Evolutionary conservation across 1,140 invertebrate genomes (phyloP).

Genomic region (Ceratoteleas bidentatus): DNA sequence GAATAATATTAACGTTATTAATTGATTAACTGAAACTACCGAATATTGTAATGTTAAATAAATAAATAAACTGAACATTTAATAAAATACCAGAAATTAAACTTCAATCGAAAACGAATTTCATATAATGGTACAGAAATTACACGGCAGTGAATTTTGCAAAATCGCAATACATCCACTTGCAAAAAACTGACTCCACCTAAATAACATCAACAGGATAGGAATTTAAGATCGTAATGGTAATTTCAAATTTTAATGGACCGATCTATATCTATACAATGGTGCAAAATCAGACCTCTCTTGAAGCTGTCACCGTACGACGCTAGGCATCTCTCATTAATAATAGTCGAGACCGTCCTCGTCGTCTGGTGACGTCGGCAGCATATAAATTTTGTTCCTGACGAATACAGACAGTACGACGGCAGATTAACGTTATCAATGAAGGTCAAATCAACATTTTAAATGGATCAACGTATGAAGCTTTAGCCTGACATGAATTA

Average conservation of each 20-base stretch:
- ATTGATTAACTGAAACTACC: too few relatives aligned
- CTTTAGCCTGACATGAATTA: background rate
- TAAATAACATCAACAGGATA: constrained; percentile 12
- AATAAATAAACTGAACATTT: too few relatives aligned
- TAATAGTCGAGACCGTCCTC: constrained; percentile 68
- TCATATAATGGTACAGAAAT: too few relatives aligned
- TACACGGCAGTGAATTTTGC: too few relatives aligned
- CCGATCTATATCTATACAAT: constrained; percentile 52
- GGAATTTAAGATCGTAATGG: constrained; percentile 36
- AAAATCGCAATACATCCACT: background rate
- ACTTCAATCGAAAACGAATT: too few relatives aligned
- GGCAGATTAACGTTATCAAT: constrained; percentile 56
- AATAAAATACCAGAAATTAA: too few relatives aligned
- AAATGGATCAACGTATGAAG: background rate
- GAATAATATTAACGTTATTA: too few relatives aligned
- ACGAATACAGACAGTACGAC: constrained; percentile 68
- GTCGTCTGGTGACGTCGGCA: constrained; percentile 62
- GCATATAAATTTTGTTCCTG: constrained; percentile 72
- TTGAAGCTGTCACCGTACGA: constrained; percentile 61
- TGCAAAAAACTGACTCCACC: background rate
- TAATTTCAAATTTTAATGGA: constrained; percentile 42
- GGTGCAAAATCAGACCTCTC: constrained; percentile 62
- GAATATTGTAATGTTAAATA: too few relatives aligned
- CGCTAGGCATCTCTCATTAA: constrained; percentile 70
- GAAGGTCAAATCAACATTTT: constrained; percentile 53